Evolutionary conservation across 2,888 invertebrate species (phyloP).

Genomic region (Brachypterus glaber): DNA sequence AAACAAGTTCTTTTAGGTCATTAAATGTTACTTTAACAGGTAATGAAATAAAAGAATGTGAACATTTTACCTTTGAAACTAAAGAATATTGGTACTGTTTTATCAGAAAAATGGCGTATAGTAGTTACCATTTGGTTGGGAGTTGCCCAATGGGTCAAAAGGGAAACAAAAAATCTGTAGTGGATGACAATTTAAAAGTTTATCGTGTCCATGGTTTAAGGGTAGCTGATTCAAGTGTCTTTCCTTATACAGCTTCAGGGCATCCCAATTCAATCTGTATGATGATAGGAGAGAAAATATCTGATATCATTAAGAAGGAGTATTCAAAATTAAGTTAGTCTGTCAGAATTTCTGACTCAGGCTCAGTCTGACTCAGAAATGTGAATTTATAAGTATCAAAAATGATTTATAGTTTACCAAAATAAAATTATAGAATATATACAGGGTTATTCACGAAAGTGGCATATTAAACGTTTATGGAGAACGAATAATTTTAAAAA

Average conservation of each 20-base stretch:
- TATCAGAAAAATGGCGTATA: background rate
- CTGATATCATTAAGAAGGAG: background rate
- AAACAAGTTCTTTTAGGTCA: background rate
- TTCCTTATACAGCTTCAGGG: background rate
- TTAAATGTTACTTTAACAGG: background rate
- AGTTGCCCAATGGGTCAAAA: conserved; percentile 1
- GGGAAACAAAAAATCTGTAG: background rate
- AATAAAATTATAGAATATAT: too few species aligned
- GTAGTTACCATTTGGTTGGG: background rate
- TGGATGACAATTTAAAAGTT: background rate
- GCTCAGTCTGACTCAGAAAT: too few species aligned
- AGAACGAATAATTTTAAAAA: too few species aligned
- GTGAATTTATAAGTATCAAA: too few species aligned
- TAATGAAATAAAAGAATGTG: background rate
- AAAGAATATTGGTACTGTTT: background rate
- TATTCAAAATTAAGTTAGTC: background rate
- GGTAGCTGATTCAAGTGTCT: conserved; percentile 1
- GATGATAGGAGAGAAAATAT: conserved; percentile 1
- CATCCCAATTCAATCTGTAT: conserved; percentile 1
- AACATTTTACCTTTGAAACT: background rate
- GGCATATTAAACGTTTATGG: too few species aligned
- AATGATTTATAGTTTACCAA: too few species aligned
- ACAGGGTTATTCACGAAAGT: too few species aligned
- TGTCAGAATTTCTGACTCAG: too few species aligned
- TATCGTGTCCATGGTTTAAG: background rate